Percentiles rank a stretch among this genome's conserved stretches.
Evolutionary conservation across 2,797 vertebrate species (phyloP).

Genomic region (Poecilia picta): DNA sequence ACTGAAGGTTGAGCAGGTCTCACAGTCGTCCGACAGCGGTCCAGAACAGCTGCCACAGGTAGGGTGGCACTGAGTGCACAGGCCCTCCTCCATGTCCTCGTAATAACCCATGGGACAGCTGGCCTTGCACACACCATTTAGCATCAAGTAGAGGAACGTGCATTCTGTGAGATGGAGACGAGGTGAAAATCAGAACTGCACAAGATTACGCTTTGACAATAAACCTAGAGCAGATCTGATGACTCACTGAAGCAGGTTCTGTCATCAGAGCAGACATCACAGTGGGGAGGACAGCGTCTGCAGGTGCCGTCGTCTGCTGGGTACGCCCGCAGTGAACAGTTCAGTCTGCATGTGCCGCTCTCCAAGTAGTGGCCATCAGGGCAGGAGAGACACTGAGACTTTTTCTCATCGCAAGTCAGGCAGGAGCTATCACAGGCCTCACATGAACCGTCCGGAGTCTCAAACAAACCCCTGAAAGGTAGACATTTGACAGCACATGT

Average conservation of each 20-base stretch:
- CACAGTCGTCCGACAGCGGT: constrained; percentile 80
- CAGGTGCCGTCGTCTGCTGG: constrained; percentile 78
- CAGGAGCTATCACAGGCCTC: constrained; percentile 80
- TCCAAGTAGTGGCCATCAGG: constrained; percentile 76
- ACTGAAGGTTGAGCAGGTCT: constrained; percentile 73
- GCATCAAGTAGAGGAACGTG: constrained; percentile 85
- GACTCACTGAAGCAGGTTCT: constrained; percentile 80
- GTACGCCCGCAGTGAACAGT: constrained; percentile 78
- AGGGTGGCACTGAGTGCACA: constrained; percentile 79
- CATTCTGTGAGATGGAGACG: constrained; percentile 69
- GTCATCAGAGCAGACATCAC: constrained; percentile 77
- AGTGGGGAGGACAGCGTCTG: constrained; percentile 79
- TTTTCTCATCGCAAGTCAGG: constrained; percentile 78
- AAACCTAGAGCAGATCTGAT: not conserved
- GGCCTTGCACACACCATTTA: constrained; percentile 81
- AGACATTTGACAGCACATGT: not conserved
- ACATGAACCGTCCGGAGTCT: constrained; percentile 71
- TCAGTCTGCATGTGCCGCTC: constrained; percentile 71
- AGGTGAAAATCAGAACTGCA: not conserved
- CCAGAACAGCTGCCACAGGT: constrained; percentile 83
- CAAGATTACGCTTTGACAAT: not conserved
- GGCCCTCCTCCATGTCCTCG: constrained; percentile 84
- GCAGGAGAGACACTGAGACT: constrained; percentile 81
- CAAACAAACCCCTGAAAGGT: constrained; percentile 77
- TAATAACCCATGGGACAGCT: constrained; percentile 83